Evolutionary conservation across 2,797 vertebrate genomes (phyloP).

Genomic region (Chelon auratus): DNA sequence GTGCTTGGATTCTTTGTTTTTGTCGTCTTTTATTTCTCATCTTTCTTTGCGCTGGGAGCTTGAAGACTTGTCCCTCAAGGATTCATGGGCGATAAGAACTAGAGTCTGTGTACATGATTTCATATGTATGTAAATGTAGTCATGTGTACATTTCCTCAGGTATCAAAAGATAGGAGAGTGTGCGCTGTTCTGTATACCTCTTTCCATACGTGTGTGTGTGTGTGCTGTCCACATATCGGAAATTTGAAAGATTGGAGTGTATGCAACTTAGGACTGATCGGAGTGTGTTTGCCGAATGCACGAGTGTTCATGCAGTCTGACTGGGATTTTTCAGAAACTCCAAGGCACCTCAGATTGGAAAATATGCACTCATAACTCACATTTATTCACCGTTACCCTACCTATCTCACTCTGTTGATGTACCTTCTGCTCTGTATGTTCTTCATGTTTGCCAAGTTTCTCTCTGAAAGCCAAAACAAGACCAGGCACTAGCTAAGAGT

Average conservation of each 20-base stretch:
- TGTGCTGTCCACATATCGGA: constrained; percentile 53
- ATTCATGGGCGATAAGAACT: constrained; percentile 58
- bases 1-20: constrained; percentile 42
- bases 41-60: constrained; percentile 44
- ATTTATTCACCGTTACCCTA: constrained; percentile 34
- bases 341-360: constrained; percentile 37
- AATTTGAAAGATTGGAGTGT: constrained; percentile 43
- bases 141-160: constrained; percentile 65
- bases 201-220: constrained; percentile 35
- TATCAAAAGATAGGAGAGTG: constrained; percentile 64
- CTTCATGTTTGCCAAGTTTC: constrained; percentile 50
- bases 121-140: constrained; percentile 69
- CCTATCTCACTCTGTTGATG: constrained; percentile 32
- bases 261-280: constrained; percentile 28
- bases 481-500: constrained; percentile 18
- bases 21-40: constrained; percentile 8
- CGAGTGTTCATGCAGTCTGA: constrained; percentile 32
- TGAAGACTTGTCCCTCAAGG: constrained; percentile 60
- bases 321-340: constrained; percentile 50
- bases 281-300: constrained; percentile 57
- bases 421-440: constrained; percentile 38
- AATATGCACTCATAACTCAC: constrained; percentile 43
- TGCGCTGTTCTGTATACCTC: constrained; percentile 38
- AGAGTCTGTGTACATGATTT: constrained; percentile 38
- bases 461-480: constrained; percentile 47